Evolutionary conservation across 2,797 vertebrate genomes (phyloP).

Genomic region (Lutjanus campechanus): DNA sequence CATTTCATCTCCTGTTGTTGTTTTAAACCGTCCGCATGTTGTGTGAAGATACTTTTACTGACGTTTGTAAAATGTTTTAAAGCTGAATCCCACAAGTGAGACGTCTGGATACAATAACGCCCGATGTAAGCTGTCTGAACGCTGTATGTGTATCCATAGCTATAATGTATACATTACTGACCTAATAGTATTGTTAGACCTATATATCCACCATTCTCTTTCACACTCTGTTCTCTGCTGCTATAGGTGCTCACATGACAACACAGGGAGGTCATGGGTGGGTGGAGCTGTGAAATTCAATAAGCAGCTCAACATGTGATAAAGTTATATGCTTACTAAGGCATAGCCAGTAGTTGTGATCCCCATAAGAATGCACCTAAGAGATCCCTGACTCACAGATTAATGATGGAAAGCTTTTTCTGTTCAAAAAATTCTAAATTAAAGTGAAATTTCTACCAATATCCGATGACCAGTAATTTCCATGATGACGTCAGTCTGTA

Average conservation of each 20-base stretch:
- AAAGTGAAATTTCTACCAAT: not conserved
- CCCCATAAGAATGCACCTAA: conserved; percentile 55
- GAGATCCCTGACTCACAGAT: conserved; percentile 56
- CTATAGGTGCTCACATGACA: conserved; percentile 62
- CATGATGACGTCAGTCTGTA: no score
- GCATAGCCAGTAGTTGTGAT: conserved; percentile 44
- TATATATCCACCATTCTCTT: not conserved
- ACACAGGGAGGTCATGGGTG: conserved; percentile 52
- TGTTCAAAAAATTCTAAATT: not conserved
- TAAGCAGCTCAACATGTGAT: conserved; percentile 79
- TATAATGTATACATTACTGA: conserved; percentile 12
- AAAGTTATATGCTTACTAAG: conserved; percentile 57
- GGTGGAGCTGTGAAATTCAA: conserved; percentile 73
- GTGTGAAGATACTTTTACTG: not conserved
- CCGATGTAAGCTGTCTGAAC: conserved; percentile 6
- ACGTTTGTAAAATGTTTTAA: not conserved
- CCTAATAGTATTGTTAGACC: conserved; percentile 3
- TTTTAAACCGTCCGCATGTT: not conserved
- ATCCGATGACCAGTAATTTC: not conserved
- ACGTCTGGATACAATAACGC: not conserved
- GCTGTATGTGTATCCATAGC: not conserved
- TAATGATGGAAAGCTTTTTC: conserved; percentile 33
- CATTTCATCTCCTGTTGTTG: not conserved
- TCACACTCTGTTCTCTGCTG: conserved; percentile 2
- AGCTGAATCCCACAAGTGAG: conserved; percentile 5